These are phyloP conservation scores for Girardia tigrina DNA, from an alignment of 2,888 invertebrate species.

Conservation along the genomic window DNA sequence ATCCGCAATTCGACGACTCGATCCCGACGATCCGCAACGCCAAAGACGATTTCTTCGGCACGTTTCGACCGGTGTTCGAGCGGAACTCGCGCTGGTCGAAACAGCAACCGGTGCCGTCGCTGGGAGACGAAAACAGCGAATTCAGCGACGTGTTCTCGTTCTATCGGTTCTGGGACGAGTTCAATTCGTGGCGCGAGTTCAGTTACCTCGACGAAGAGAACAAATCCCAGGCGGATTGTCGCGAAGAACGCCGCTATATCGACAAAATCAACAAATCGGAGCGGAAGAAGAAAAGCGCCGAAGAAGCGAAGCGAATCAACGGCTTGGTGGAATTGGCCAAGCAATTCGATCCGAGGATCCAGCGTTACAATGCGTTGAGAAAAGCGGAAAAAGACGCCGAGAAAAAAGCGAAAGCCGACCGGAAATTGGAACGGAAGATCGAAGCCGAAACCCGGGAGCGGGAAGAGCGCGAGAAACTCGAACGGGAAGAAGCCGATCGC, in stretches of 20 bases:
- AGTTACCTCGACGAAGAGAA: slow-evolving; percentile 97
- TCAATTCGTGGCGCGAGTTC: slow-evolving; percentile 96
- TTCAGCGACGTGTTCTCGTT: slow-evolving; percentile 77
- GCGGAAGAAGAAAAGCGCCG: slow-evolving; percentile 79
- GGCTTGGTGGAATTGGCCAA: slow-evolving; percentile 82
- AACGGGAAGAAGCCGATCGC: slow-evolving; percentile 26
- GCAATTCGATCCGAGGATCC: slow-evolving; percentile 78
- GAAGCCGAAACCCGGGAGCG: neutral
- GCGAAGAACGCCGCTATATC: slow-evolving; percentile 90
- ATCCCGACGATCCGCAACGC: slow-evolving; percentile 57
- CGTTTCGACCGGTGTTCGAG: slow-evolving; percentile 53
- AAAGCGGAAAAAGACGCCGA: slow-evolving; percentile 54
- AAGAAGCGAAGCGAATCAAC: slow-evolving; percentile 81
- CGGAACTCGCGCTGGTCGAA: slow-evolving; percentile 70
- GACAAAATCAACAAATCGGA: slow-evolving; percentile 91
- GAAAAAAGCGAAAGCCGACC: slow-evolving; percentile 62
- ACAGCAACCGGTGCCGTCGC: slow-evolving; percentile 66
- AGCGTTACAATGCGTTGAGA: neutral
- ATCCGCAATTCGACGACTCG: slow-evolving; percentile 77
- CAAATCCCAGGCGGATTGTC: slow-evolving; percentile 63
- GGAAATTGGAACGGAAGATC: slow-evolving; percentile 55
- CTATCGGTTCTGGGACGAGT: slow-evolving; percentile 87
- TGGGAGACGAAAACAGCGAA: slow-evolving; percentile 64
- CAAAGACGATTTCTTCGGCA: slow-evolving; percentile 59
- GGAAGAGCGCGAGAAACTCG: neutral